Base-by-base conservation (phyloP, 2,113 vertebrate species). In the Solea senegalensis region DNA sequence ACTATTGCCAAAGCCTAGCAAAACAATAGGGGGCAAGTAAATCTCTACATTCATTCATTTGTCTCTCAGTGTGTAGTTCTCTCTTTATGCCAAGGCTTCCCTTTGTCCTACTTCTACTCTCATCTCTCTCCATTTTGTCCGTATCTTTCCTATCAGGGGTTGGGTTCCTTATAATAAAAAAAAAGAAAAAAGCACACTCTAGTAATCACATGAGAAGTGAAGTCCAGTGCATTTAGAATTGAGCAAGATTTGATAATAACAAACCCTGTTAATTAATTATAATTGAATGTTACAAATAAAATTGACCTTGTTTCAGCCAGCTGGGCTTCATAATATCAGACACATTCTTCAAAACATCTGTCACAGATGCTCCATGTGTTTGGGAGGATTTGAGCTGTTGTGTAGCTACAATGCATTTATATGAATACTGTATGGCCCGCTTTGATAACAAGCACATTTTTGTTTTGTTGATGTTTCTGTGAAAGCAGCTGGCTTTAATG, bases 1-100 rank as follows among this genome's bases (percentile, higher is more conserved):
- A 75, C 57, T 73, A 70, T 53, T 78, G 28, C 68, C 54, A 81
- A 80, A 76, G 55, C 45, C 43, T 4, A 1, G 39, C 3, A 73
- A 58, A 9, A 80, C 61, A 76, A 74, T 57, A 45, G 14, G 40
- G 21, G 68, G 76, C 45, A 50, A 62, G 49, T 26, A 66, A 69
- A 65, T 82, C 46, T 63, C 41, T 62, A 43, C 45, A 26, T 69
- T 57, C 59, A 72, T 68, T 70, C 41, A 43, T 53, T 60, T 13
- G 15, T 53, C 34, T 68, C 16, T 74, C 40, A 44, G 65, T 78
- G 52, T 68, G 61, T 51, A 3, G 3, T 4, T 39, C 39, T 16
- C 39, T 56, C 54, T n/a, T 65, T 46, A 21, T 60, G 64, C 51
- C 0, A 7, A n/a, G 4, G 9, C 27, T 14, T 68, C 52, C 51